Base-by-base conservation (phyloP, 2,888 invertebrate species). In the Athalia cordata region DNA sequence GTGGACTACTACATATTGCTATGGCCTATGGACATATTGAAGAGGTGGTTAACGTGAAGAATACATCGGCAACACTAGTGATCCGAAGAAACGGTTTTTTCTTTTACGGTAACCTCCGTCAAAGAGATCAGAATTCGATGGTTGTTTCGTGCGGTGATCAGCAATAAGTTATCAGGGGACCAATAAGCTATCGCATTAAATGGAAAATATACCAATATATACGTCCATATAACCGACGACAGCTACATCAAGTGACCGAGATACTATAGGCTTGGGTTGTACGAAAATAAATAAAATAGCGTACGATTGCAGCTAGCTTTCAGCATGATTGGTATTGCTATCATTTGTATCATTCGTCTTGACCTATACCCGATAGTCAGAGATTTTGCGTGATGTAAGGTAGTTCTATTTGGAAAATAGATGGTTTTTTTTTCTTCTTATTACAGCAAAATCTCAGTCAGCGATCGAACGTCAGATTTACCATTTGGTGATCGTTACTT, bases 251-350 rank as follows among this genome's bases (percentile, higher is more conserved):
- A 29, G 29, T 29, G 29, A 29, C 29, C 29, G 29, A 29, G 29
- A 29, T 29, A 29, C 29, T 29, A 2, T 0, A 29, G 29, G 47
- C 45, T 47, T 59, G n/a, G 57, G 47, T 59, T 72, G 45, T 45
- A 47, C 29, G 29, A 29, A 29, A 29, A 29, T 29, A 59, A 59
- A 72, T 72, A 72, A 55, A 72, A 72, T 59, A 9, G 59, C n/a
- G 43, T 29, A 29, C 72, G 57, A 72, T 72, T 72, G 72, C 72
- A 13, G 13, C 59, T n/a, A 59, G 80, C 84, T 84, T 80, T 83
- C 80, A 82, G 80, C 81, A 79, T 81, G 81, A 85, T 85, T 81
- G 82, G 83, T 72, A 80, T 78, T 59, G 81, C 66, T 81, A 82
- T 82, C 79, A 64, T 64, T 29, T 29, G 29, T 29, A 29, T 29